These are phyloP conservation scores for Drosophila gunungcola DNA, from an alignment of 1,140 invertebrate genomes.

Conservation along the genomic window DNA sequence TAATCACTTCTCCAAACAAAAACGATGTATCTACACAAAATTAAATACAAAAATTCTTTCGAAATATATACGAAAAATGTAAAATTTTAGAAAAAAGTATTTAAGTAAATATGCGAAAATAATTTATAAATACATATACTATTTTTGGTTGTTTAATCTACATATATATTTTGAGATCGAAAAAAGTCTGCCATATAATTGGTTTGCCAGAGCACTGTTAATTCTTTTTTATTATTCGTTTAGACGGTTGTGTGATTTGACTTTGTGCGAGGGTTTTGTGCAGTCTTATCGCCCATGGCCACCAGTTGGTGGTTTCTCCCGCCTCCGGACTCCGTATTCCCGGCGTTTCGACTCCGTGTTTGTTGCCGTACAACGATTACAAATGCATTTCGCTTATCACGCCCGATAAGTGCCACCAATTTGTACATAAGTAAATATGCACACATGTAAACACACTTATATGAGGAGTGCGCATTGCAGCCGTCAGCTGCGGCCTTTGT, in stretches of 20 bases:
- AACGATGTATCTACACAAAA: no score
- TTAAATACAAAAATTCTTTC: no score
- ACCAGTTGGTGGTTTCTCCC: slow-evolving; percentile 24
- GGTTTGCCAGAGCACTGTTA: not conserved
- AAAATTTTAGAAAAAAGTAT: no score
- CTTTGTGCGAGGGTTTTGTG: slow-evolving; percentile 12
- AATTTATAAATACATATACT: no score
- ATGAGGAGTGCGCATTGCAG: slow-evolving; percentile 21
- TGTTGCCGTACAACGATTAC: slow-evolving; percentile 31
- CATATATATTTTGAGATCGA: not conserved
- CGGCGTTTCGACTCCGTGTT: slow-evolving; percentile 3
- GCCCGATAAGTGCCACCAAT: slow-evolving; percentile 47
- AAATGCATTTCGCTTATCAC: slow-evolving; percentile 57
- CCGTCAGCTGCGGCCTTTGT: slow-evolving; percentile 53
- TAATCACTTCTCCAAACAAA: no score
- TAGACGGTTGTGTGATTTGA: slow-evolving; percentile 11
- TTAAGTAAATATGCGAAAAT: no score
- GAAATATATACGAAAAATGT: no score
- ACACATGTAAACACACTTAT: slow-evolving; percentile 4
- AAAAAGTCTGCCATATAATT: not conserved
- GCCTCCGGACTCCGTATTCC: not conserved
- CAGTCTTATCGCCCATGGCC: slow-evolving; percentile 33
- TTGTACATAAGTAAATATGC: slow-evolving; percentile 20
- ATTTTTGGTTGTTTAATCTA: no score
- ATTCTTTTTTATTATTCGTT: not conserved